These are phyloP conservation scores for Dicycla oo DNA, from an alignment of 2,888 invertebrate species.

Conservation along the genomic window DNA sequence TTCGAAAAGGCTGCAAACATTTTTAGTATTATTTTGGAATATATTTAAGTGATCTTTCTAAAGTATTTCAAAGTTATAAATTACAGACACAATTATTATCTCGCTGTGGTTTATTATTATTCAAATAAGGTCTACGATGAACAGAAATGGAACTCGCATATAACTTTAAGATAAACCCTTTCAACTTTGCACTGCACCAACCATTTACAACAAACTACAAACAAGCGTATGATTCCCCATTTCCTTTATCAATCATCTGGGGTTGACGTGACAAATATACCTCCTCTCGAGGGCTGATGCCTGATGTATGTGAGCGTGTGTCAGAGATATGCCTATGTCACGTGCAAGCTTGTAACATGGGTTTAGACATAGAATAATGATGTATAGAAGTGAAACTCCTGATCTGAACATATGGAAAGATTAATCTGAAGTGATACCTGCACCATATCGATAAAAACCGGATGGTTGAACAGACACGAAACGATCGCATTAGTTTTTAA, in stretches of 20 bases:
- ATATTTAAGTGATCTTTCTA: neutral
- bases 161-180: neutral
- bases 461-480: neutral
- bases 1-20: neutral
- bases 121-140: neutral
- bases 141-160: neutral
- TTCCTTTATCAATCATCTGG: conserved; percentile 75
- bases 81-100: no score
- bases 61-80: neutral
- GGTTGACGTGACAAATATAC: conserved; percentile 70
- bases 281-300: conserved; percentile 61
- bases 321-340: conserved; percentile 70
- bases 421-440: neutral
- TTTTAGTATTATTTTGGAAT: neutral
- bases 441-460: neutral
- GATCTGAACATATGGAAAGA: neutral
- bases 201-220: conserved; percentile 30
- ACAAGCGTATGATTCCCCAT: conserved; percentile 63
- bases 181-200: neutral
- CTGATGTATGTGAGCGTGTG: conserved; percentile 61
- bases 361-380: conserved; percentile 43
- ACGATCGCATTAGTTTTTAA: neutral
- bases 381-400: conserved; percentile 5
- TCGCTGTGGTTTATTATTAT: neutral
- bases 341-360: conserved; percentile 65